A percentile compares a stretch with the other conserved stretches of the same genome.
These are phyloP conservation scores for Nycticryphes semicollaris DNA, from an alignment of 2,113 vertebrate species.

Conservation along the genomic window DNA sequence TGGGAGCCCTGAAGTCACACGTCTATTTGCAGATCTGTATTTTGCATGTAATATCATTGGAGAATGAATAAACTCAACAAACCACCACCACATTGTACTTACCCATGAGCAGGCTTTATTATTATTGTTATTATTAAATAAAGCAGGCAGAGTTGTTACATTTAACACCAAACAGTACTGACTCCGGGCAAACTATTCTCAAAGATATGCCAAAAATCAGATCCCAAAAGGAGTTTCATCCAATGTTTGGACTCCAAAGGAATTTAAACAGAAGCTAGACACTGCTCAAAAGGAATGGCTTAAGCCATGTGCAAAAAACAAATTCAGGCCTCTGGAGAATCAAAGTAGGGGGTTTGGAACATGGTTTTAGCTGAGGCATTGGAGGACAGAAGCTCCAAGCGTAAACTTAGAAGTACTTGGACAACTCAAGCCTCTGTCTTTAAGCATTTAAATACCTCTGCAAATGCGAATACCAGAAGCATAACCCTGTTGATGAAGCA, in stretches of 20 bases:
- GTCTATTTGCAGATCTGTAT: background rate
- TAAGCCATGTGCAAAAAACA: background rate
- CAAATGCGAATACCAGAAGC: background rate
- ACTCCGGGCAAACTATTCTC: background rate
- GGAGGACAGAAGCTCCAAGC: background rate
- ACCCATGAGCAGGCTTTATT: background rate
- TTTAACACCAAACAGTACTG: background rate
- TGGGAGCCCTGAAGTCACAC: background rate
- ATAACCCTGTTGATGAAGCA: background rate
- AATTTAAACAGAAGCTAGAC: background rate
- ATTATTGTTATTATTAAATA: background rate
- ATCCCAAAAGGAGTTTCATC: background rate
- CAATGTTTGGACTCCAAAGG: background rate
- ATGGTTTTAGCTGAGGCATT: background rate
- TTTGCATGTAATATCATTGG: background rate
- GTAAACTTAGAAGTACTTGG: background rate
- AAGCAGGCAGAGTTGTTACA: background rate
- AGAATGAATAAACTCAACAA: background rate
- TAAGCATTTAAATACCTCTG: background rate
- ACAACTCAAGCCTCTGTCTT: background rate
- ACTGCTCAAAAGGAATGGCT: background rate
- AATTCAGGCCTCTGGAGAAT: background rate
- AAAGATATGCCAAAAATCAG: background rate
- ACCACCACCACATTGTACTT: background rate
- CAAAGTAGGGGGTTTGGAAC: background rate